phyloP scores from a whole-genome alignment of 2,888 invertebrate species.

The Metacarcinus magister region DNA sequence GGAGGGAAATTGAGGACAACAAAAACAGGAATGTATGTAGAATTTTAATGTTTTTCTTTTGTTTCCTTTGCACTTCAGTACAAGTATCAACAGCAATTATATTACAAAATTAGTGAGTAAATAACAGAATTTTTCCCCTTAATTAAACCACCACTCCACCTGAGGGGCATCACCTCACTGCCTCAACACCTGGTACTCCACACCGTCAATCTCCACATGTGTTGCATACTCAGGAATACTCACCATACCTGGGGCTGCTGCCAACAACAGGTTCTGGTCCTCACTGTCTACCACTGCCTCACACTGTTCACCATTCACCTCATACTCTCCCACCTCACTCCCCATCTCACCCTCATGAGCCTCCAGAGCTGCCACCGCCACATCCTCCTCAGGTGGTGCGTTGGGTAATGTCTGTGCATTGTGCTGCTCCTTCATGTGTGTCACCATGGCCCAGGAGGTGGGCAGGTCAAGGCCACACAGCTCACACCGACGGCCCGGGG shows the following conservation, averaged over 20 bases:
- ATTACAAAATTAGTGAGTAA: not conserved
- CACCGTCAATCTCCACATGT: constrained; percentile 77
- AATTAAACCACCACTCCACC: not conserved
- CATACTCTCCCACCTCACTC: constrained; percentile 34
- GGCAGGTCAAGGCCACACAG: constrained; percentile 70
- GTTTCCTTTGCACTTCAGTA: not conserved
- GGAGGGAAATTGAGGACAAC: not conserved
- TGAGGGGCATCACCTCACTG: constrained; percentile 46
- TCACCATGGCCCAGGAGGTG: constrained; percentile 57
- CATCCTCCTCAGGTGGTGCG: not conserved
- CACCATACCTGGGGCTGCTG: constrained; percentile 65
- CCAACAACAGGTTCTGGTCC: constrained; percentile 67
- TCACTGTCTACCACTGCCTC: constrained; percentile 66
- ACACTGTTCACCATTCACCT: constrained; percentile 56
- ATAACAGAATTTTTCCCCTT: not conserved
- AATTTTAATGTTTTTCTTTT: not conserved
- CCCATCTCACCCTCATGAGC: not conserved
- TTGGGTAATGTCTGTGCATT: constrained; percentile 50
- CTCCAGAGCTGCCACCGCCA: constrained; percentile 17
- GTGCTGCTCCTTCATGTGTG: constrained; percentile 71
- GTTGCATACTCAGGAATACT: constrained; percentile 75
- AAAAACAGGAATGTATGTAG: not conserved
- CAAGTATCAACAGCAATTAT: not conserved
- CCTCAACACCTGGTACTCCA: constrained; percentile 74
- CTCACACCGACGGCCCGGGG: constrained; percentile 71